Evolutionary conservation across 2,888 invertebrate species (phyloP).

Genomic region (Machimus rusticus): DNA sequence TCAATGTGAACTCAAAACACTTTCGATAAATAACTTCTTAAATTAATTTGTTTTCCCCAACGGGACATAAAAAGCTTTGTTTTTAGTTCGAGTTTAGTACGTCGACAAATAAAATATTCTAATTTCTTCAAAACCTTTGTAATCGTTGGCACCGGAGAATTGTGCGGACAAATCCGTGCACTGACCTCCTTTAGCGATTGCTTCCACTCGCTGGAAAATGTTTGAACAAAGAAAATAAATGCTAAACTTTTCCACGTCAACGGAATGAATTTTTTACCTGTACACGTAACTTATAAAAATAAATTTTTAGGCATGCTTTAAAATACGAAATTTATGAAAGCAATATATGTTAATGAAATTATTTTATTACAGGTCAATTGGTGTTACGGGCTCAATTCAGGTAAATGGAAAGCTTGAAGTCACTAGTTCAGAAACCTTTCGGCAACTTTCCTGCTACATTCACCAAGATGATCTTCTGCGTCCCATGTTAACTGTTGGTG

Average conservation of each 20-base stretch:
- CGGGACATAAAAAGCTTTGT: too few species aligned
- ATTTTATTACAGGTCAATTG: conserved; percentile 66
- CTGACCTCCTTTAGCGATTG: too few species aligned
- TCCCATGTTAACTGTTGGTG: conserved; percentile 77
- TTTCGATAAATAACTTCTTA: too few species aligned
- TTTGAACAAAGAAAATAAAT: neutral
- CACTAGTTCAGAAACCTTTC: conserved; percentile 71
- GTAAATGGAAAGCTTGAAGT: conserved; percentile 72
- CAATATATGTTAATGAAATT: neutral
- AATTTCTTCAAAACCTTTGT: too few species aligned
- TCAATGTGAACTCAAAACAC: too few species aligned
- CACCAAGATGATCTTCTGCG: conserved; percentile 83
- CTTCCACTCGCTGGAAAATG: neutral
- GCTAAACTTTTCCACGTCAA: neutral
- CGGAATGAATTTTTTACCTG: neutral
- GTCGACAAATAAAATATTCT: too few species aligned
- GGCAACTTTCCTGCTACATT: conserved; percentile 83
- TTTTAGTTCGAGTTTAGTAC: too few species aligned
- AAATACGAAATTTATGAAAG: neutral
- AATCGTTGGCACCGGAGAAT: too few species aligned
- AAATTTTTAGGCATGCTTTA: neutral
- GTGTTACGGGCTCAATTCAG: conserved; percentile 75
- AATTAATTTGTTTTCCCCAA: too few species aligned
- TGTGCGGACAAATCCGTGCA: too few species aligned
- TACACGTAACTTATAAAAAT: neutral